phyloP scores from a whole-genome alignment of 2,797 vertebrate species.

The Brachymystax lenok region DNA sequence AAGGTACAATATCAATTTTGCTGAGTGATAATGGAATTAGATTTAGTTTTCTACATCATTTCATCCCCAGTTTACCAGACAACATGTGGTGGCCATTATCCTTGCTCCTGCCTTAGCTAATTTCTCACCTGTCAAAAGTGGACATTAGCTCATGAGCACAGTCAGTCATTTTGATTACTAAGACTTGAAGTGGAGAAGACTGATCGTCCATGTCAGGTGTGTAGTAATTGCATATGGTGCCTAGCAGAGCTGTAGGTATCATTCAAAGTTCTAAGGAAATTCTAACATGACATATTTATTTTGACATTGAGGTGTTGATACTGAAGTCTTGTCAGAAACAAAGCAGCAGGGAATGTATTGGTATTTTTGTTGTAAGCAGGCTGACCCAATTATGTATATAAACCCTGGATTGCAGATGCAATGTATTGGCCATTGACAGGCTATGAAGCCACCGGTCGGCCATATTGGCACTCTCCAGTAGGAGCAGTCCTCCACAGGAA shows the following conservation, averaged over 20 bases:
- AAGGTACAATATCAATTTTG: too few relatives aligned
- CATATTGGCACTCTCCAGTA: too few relatives aligned
- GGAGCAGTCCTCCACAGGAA: too few relatives aligned
- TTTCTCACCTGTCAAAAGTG: slow-evolving; percentile 8
- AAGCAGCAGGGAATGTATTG: neutral
- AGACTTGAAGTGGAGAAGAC: slow-evolving; percentile 21
- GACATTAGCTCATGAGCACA: slow-evolving; percentile 28
- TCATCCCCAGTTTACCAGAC: too few relatives aligned
- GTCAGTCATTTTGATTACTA: slow-evolving; percentile 24
- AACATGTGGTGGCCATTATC: neutral
- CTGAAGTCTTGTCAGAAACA: neutral
- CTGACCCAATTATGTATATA: neutral
- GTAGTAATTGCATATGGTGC: slow-evolving; percentile 42
- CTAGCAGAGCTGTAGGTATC: neutral
- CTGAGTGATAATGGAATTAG: too few relatives aligned
- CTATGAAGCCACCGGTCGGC: too few relatives aligned
- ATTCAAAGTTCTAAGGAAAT: neutral
- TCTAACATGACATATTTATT: neutral
- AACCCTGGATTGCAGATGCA: too few relatives aligned
- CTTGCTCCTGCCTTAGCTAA: neutral
- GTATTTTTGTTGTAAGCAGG: neutral
- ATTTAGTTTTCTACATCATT: too few relatives aligned
- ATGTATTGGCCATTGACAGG: too few relatives aligned
- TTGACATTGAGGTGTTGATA: neutral
- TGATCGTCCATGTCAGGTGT: slow-evolving; percentile 50